phyloP scores from a whole-genome alignment of 2,888 invertebrate genomes.

The Apamea epomidion region DNA sequence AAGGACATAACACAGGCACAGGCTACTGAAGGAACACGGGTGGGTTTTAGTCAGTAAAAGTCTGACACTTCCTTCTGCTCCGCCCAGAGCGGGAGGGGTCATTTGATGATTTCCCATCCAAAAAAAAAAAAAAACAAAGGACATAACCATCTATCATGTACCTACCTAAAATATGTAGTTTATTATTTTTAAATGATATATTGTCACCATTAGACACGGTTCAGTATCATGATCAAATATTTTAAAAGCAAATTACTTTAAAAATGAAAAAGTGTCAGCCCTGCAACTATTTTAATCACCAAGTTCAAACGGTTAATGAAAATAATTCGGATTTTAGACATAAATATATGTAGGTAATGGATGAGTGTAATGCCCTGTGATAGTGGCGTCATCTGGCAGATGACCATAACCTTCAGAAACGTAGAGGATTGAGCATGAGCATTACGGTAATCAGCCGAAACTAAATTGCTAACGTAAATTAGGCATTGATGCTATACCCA shows the following conservation, averaged over 20 bases:
- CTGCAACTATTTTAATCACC: conserved; percentile 19
- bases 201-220: conserved; percentile 18
- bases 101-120: too few species aligned
- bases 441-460: background rate
- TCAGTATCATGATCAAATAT: conserved; percentile 1
- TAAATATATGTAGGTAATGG: conserved; percentile 22
- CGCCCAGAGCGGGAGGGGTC: too few species aligned
- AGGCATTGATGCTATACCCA: too few species aligned
- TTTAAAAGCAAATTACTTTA: background rate
- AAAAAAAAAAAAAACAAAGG: too few species aligned
- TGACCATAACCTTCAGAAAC: conserved; percentile 8
- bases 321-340: conserved; percentile 22
- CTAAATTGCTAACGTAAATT: too few species aligned
- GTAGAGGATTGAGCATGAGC: background rate
- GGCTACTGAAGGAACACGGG: too few species aligned
- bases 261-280: background rate
- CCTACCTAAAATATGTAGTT: background rate
- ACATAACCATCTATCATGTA: background rate
- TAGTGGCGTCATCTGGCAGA: conserved; percentile 9
- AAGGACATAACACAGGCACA: background rate
- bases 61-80: too few species aligned
- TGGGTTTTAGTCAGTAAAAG: too few species aligned
- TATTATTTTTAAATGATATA: conserved; percentile 10
- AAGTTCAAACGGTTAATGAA: conserved; percentile 25
- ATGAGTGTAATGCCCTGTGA: conserved; percentile 30